Base-by-base conservation (phyloP, 2,113 vertebrate species). In the Aphelocoma coerulescens region DNA sequence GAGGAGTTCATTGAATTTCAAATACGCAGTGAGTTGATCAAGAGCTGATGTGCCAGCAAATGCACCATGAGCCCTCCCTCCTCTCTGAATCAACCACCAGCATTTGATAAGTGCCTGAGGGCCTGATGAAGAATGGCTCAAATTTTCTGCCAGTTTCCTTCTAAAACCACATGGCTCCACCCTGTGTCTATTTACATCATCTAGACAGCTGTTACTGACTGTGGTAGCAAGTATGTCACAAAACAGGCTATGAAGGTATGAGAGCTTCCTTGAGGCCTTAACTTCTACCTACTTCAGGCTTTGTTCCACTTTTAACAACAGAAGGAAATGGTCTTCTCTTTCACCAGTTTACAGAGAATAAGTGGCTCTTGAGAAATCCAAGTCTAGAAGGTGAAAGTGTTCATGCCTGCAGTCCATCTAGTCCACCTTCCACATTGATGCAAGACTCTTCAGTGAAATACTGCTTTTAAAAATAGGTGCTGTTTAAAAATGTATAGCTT, bases 401-500 rank as follows among this genome's bases (percentile, higher is more conserved):
- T 84, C 33, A n/a, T 21, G 33, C 43, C 67, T 85, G 62, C 71
- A 85, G 62, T 86, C 77, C 59, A 46, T 57, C 87, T 63, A 85
- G 73, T 75, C 37, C 37, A 52, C 52, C n/a, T 95, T 81, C 51
- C 63, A 52, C 66, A 87, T 11, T 72, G 74, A 91, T 32, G 37
- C 14, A 89, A 85, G 87, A 58, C n/a, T 83, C 72, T 63, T 57
- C 13, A 87, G 81, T 44, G 62, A 55, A 85, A 87, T 54, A 57
- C 41, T 61, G 35, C 62, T 85, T 88, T 94, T 88, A 91, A 93
- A 95, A 96, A 78, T 33, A 91, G 63, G 62, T 69, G 49, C 73
- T 75, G 19, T 82, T 95, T 88, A 85, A 94, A 92, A 84, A 82
- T 21, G 7, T 46, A 43, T 57, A 57, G 48, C 62, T 72, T 49